Conservation (phyloP, 2,888 invertebrate species). For the Fabriciana adippe region DNA sequence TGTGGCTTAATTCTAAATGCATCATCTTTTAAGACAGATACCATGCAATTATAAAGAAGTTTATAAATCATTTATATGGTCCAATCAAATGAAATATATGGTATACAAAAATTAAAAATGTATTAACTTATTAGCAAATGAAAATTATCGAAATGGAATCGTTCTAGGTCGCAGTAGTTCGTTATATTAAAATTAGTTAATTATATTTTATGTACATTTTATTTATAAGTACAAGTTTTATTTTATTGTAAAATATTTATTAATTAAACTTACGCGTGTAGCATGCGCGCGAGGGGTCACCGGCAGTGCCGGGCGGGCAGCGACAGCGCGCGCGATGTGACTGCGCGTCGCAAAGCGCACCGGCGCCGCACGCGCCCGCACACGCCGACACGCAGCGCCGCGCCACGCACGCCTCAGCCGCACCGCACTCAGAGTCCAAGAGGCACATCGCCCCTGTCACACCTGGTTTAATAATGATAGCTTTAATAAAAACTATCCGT, state of each 20-base stretch:
- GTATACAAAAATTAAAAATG: too few relatives aligned
- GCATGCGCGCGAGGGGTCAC: constrained; percentile 92
- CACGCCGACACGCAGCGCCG: constrained; percentile 92
- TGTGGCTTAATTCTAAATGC: too few relatives aligned
- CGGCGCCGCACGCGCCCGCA: constrained; percentile 89
- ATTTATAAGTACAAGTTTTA: not conserved
- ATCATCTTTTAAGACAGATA: too few relatives aligned
- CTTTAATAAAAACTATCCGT: too few relatives aligned
- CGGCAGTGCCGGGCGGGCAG: constrained; percentile 93
- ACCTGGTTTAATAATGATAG: constrained; percentile 48
- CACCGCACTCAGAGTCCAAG: constrained; percentile 88
- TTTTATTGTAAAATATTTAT: not conserved
- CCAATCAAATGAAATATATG: too few relatives aligned
- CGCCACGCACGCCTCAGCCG: constrained; percentile 90
- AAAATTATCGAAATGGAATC: too few relatives aligned
- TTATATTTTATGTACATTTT: not conserved
- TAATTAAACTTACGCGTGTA: constrained; percentile 88
- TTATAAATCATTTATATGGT: too few relatives aligned
- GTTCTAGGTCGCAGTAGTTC: too few relatives aligned
- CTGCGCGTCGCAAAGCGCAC: constrained; percentile 89
- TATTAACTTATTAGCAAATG: too few relatives aligned
- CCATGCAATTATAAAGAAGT: too few relatives aligned
- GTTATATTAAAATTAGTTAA: too few relatives aligned
- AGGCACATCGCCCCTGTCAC: constrained; percentile 84
- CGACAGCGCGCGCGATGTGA: constrained; percentile 91